These are phyloP conservation scores for Pocillopora verrucosa DNA, from an alignment of 64 coral and sea anemone genomes.

Conservation along the genomic window DNA sequence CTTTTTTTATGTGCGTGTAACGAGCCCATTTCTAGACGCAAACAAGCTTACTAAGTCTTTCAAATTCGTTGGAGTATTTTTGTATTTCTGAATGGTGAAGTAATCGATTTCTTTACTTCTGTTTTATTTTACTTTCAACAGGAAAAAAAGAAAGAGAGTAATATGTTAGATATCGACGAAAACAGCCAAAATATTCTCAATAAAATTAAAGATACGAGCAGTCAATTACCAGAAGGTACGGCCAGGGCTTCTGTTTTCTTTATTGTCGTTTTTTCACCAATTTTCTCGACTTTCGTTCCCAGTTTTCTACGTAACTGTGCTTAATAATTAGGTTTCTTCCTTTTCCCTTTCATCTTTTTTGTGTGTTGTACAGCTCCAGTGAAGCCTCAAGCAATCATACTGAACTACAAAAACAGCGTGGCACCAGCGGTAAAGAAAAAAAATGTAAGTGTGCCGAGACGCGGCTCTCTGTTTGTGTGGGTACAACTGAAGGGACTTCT, in stretches of 20 bases:
- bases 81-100: too few species aligned
- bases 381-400: conserved; percentile 25
- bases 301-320: background rate
- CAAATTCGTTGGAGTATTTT: too few species aligned
- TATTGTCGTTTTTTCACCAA: background rate
- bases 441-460: background rate
- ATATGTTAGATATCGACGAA: conserved; percentile 79
- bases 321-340: background rate
- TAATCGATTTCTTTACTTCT: background rate
- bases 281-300: background rate
- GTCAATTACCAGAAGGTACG: conserved; percentile 66
- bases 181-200: conserved; percentile 91
- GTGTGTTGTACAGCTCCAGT: background rate
- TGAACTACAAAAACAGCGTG: background rate
- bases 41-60: too few species aligned
- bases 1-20: too few species aligned
- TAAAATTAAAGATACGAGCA: conserved; percentile 87
- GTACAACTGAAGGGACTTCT: too few species aligned
- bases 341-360: background rate
- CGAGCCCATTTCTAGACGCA: too few species aligned
- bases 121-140: conserved; percentile 9
- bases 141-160: conserved; percentile 35
- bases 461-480: background rate
- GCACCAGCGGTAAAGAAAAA: conserved; percentile 20
- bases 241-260: background rate